A percentile compares a stretch with the other conserved stretches of the same genome.
phyloP scores from a whole-genome alignment of 1,140 invertebrate genomes.

The Eriocheir sinensis region DNA sequence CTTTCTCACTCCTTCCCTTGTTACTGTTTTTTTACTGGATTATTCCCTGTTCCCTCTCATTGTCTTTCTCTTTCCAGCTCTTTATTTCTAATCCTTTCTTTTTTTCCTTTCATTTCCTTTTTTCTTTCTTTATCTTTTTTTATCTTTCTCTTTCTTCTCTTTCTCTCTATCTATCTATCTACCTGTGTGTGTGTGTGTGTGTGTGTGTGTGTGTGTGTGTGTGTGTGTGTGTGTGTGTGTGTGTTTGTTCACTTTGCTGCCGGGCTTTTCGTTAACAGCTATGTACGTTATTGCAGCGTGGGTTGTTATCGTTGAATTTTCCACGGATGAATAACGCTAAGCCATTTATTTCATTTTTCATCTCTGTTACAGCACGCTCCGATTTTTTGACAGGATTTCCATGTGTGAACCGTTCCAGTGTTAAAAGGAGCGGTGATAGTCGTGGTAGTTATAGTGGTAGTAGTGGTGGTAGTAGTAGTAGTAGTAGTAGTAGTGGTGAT shows the following conservation, averaged over 20 bases:
- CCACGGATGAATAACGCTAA: not conserved
- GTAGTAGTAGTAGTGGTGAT: no score
- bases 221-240: not conserved
- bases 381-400: constrained; percentile 8
- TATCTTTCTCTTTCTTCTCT: not conserved
- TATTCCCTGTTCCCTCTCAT: no score
- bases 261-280: not conserved
- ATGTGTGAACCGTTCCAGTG: no score
- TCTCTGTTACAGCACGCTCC: not conserved
- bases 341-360: constrained; percentile 16
- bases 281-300: constrained; percentile 1
- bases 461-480: not conserved
- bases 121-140: not conserved
- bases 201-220: not conserved
- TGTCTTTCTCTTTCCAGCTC: not conserved
- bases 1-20: not conserved
- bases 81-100: no score
- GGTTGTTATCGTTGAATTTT: not conserved
- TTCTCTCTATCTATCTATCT: not conserved
- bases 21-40: no score
- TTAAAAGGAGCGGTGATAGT: no score
- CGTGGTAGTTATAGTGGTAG: not conserved
- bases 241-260: not conserved
- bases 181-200: constrained; percentile 12
- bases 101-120: not conserved